Percentiles rank a stretch among this genome's conserved stretches.
Evolutionary conservation across 2,797 vertebrate species (phyloP).

Genomic region (Leptoclinus maculatus): DNA sequence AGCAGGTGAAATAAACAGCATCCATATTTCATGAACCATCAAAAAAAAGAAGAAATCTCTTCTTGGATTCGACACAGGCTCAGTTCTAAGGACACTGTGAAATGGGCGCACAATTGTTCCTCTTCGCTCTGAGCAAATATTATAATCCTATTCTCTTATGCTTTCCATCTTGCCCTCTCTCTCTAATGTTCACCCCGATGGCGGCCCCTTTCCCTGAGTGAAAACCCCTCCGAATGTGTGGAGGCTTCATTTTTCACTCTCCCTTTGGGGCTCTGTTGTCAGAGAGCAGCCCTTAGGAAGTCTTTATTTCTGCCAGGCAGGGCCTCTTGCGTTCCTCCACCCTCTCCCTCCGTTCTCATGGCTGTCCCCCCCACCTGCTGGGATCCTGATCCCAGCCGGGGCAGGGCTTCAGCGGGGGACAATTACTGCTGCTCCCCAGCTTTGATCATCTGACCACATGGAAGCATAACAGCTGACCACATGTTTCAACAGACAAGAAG

Average conservation of each 20-base stretch:
- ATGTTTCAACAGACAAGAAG: conserved; percentile 99
- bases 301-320: conserved; percentile 99
- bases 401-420: conserved; percentile 98
- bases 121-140: conserved; percentile 81
- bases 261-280: conserved; percentile 94
- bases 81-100: conserved; percentile 75
- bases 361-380: conserved; percentile 99
- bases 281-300: conserved; percentile 98
- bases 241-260: conserved; percentile 96
- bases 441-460: conserved; percentile 99
- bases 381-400: conserved; percentile 98
- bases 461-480: conserved; percentile 99
- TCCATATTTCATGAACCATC: conserved; percentile 78
- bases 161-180: conserved; percentile 80
- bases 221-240: conserved; percentile 86
- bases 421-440: conserved; percentile 98
- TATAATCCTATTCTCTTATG: conserved; percentile 86
- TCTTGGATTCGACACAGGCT: conserved; percentile 75
- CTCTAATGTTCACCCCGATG: conserved; percentile 74
- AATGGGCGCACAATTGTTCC: conserved; percentile 76
- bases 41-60: conserved; percentile 45
- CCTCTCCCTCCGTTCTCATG: conserved; percentile 97
- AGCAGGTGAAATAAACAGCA: conserved; percentile 81
- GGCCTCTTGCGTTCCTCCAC: conserved; percentile 98
- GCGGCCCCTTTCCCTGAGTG: conserved; percentile 84